These are phyloP conservation scores for Orchestes rusci DNA, from an alignment of 2,888 invertebrate genomes.

Conservation along the genomic window DNA sequence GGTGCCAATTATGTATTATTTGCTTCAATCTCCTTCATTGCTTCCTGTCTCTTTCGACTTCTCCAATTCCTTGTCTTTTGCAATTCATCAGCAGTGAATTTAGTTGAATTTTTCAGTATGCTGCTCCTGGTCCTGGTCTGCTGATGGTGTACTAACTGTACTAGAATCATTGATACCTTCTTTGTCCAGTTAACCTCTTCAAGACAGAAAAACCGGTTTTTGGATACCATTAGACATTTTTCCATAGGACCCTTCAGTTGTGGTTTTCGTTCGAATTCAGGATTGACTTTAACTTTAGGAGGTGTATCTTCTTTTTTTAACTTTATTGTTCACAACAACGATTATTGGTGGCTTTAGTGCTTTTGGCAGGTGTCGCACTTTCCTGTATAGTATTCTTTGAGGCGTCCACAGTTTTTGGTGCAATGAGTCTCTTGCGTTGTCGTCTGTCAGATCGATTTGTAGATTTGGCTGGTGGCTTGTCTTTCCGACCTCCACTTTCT, in stretches of 20 bases:
- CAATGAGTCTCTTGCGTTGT: conserved; percentile 45
- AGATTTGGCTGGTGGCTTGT: conserved; percentile 5
- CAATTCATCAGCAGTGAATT: conserved; percentile 45
- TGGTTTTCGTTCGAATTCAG: conserved; percentile 62
- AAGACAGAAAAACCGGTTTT: conserved; percentile 45
- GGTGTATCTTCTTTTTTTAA: conserved; percentile 41
- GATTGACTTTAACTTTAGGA: conserved; percentile 41
- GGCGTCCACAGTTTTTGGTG: conserved; percentile 56
- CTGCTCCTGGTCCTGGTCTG: conserved; percentile 49
- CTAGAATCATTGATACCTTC: conserved; percentile 69
- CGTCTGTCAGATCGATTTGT: conserved; percentile 40
- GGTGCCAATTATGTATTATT: too few species aligned
- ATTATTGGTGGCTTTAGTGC: conserved; percentile 82
- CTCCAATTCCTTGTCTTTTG: conserved; percentile 66
- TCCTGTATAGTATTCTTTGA: conserved; percentile 63
- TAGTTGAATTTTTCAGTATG: conserved; percentile 46
- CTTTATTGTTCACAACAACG: conserved; percentile 72
- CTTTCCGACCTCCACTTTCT: conserved; percentile 39
- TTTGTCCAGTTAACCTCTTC: conserved; percentile 60
- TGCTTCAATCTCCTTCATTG: conserved; percentile 78
- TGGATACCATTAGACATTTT: conserved; percentile 39
- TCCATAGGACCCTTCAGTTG: conserved; percentile 63
- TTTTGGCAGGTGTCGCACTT: conserved; percentile 71
- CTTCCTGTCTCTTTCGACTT: conserved; percentile 72
- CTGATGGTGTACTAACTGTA: conserved; percentile 59